These are phyloP conservation scores for Eupithecia insigniata DNA, from an alignment of 2,888 invertebrate genomes.

Conservation along the genomic window DNA sequence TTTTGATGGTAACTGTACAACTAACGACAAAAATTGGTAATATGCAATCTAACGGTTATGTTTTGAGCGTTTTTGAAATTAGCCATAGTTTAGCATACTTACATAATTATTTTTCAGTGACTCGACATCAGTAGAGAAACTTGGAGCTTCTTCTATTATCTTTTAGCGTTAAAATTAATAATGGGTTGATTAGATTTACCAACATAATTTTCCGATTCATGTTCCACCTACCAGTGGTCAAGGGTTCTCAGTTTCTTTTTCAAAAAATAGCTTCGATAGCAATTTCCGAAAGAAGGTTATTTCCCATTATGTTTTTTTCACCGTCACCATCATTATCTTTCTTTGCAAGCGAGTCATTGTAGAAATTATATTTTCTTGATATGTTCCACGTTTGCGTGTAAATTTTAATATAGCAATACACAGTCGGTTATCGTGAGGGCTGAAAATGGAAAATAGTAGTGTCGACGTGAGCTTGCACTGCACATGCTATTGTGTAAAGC, in stretches of 20 bases:
- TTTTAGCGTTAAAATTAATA: neutral
- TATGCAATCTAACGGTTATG: neutral
- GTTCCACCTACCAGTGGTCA: neutral
- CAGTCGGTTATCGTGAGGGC: slow-evolving; percentile 31
- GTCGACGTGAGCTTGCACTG: slow-evolving; percentile 25
- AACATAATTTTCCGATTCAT: neutral
- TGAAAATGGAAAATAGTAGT: slow-evolving; percentile 36
- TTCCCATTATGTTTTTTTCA: neutral
- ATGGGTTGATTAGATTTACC: neutral
- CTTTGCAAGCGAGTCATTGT: slow-evolving; percentile 10
- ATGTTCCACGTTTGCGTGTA: slow-evolving; percentile 29
- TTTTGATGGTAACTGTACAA: neutral
- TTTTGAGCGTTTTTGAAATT: no score
- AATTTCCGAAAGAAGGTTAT: neutral
- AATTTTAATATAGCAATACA: slow-evolving; percentile 39
- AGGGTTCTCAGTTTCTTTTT: neutral
- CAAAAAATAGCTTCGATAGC: neutral
- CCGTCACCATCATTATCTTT: no score
- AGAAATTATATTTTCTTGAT: neutral
- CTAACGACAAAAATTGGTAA: neutral
- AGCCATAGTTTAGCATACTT: no score
- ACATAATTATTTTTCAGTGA: no score
- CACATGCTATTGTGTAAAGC: neutral
- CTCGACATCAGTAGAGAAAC: no score
- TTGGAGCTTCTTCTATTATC: no score